Conservation (phyloP, 2,797 vertebrate genomes). For the Gephyroberyx darwinii region DNA sequence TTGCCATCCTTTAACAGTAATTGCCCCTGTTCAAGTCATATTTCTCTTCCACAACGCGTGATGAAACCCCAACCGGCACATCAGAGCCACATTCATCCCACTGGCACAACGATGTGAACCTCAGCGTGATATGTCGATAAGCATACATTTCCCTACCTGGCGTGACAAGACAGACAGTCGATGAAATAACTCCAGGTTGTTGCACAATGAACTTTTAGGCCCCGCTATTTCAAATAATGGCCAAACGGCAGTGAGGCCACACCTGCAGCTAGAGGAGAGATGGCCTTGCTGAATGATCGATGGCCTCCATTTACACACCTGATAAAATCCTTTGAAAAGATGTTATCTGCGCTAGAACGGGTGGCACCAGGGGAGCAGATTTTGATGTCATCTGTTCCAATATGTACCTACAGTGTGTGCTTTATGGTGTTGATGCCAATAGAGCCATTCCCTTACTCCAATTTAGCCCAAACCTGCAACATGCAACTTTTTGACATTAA, state of each 20-base stretch:
- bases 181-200: constrained; percentile 11
- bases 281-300: constrained; percentile 60
- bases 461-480: too few relatives aligned
- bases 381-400: constrained; percentile 26
- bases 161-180: neutral
- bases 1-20: neutral
- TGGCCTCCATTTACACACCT: constrained; percentile 68
- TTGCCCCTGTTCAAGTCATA: neutral
- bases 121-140: neutral
- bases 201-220: constrained; percentile 24
- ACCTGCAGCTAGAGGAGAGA: constrained; percentile 33
- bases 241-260: constrained; percentile 29
- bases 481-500: too few relatives aligned
- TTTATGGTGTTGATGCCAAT: too few relatives aligned
- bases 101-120: neutral
- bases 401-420: neutral
- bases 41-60: neutral
- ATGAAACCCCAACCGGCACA: neutral
- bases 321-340: constrained; percentile 59
- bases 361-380: constrained; percentile 28
- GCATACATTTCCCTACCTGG: neutral
- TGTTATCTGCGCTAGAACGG: constrained; percentile 48
- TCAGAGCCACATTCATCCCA: neutral
- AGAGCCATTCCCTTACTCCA: too few relatives aligned
- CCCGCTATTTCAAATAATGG: constrained; percentile 16